Percentiles rank a stretch among this genome's conserved stretches.
Conservation (phyloP, 2,797 vertebrate species). For the Limnodromus scolopaceus region DNA sequence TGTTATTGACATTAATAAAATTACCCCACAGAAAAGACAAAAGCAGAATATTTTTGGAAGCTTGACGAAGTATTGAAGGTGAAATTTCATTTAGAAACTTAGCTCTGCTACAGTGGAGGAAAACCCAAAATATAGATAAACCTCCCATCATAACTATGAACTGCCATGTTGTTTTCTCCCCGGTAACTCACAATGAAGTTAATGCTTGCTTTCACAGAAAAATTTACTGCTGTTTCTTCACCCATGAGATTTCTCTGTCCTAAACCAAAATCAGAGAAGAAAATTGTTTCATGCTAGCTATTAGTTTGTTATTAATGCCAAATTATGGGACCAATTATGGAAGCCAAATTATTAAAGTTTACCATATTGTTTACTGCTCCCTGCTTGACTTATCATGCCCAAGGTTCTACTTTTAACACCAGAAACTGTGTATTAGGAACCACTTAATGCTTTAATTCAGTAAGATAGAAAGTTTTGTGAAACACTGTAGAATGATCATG, state of each 20-base stretch:
- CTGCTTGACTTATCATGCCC: background rate
- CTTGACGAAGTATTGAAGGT: background rate
- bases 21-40: background rate
- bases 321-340: background rate
- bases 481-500: background rate
- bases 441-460: background rate
- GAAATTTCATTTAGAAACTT: background rate
- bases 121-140: background rate
- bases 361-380: background rate
- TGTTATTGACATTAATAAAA: background rate
- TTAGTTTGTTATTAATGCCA: background rate
- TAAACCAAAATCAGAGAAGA: background rate
- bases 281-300: background rate
- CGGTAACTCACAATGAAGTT: background rate
- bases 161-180: background rate
- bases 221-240: background rate
- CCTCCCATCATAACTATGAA: background rate
- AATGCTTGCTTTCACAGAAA: background rate
- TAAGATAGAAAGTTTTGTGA: background rate
- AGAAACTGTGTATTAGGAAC: background rate
- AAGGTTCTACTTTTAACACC: background rate
- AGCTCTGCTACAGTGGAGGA: background rate
- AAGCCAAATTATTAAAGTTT: background rate
- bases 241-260: background rate
- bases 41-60: background rate